Evolutionary conservation across 2,113 vertebrate genomes (phyloP).

Genomic region (Lipophrys pholis): DNA sequence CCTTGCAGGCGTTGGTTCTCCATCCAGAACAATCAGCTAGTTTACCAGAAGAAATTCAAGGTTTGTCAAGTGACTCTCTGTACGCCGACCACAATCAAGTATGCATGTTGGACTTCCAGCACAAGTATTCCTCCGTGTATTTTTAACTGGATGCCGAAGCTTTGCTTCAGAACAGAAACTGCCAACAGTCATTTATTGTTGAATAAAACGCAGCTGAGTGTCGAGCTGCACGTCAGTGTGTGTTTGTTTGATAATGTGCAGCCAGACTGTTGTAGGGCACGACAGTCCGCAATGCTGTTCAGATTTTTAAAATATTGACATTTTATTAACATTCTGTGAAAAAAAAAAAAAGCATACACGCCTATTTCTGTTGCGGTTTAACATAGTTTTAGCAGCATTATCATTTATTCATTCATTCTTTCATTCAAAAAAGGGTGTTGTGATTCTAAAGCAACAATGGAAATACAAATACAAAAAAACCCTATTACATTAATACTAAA

Average conservation of each 20-base stretch:
- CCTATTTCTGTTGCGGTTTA: no score
- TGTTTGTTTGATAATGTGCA: neutral
- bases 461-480: no score
- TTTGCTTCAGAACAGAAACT: constrained; percentile 7
- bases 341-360: no score
- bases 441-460: no score
- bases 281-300: no score
- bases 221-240: constrained; percentile 1
- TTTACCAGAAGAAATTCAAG: constrained; percentile 99
- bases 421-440: no score
- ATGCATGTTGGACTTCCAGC: constrained; percentile 42
- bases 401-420: no score
- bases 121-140: constrained; percentile 18
- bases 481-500: no score
- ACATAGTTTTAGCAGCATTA: no score
- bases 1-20: constrained; percentile 97
- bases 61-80: constrained; percentile 80
- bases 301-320: no score
- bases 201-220: neutral
- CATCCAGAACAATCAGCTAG: constrained; percentile 98
- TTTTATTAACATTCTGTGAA: no score
- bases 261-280: neutral
- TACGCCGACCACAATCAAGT: constrained; percentile 35
- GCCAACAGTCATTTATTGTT: neutral
- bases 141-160: constrained; percentile 23